These are phyloP conservation scores for Prunella strophiata DNA, from an alignment of 2,797 vertebrate genomes.

Conservation along the genomic window DNA sequence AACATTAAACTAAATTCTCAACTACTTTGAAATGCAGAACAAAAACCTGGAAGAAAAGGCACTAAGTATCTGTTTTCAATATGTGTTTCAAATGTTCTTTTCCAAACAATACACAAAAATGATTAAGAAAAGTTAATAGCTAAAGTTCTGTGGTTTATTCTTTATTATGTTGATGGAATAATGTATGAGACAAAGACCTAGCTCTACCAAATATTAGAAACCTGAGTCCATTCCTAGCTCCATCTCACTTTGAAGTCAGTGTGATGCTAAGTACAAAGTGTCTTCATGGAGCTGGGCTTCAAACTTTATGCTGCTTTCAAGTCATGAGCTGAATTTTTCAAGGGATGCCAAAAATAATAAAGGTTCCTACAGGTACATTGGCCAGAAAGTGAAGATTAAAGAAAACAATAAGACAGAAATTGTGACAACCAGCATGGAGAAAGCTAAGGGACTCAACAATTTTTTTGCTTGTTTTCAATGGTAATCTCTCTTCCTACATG, in stretches of 20 bases:
- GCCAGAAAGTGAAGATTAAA: not conserved
- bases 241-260: not conserved
- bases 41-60: not conserved
- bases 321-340: not conserved
- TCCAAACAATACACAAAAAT: slow-evolving; percentile 6
- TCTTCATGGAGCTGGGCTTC: not conserved
- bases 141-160: slow-evolving; percentile 37
- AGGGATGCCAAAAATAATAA: not conserved
- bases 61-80: not conserved
- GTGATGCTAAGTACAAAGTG: not conserved
- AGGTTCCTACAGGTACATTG: not conserved
- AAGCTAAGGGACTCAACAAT: not conserved
- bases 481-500: not conserved
- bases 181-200: slow-evolving; percentile 26
- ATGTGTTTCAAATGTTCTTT: not conserved
- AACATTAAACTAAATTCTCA: slow-evolving; percentile 3
- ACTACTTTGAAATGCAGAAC: slow-evolving; percentile 21
- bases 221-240: not conserved
- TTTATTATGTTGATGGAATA: slow-evolving; percentile 37
- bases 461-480: not conserved
- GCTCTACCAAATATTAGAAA: not conserved
- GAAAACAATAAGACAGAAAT: not conserved
- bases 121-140: not conserved
- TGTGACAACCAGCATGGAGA: not conserved
- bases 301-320: not conserved